Evolutionary conservation across 2,888 invertebrate genomes (phyloP).

Genomic region (Melinaea menophilus): DNA sequence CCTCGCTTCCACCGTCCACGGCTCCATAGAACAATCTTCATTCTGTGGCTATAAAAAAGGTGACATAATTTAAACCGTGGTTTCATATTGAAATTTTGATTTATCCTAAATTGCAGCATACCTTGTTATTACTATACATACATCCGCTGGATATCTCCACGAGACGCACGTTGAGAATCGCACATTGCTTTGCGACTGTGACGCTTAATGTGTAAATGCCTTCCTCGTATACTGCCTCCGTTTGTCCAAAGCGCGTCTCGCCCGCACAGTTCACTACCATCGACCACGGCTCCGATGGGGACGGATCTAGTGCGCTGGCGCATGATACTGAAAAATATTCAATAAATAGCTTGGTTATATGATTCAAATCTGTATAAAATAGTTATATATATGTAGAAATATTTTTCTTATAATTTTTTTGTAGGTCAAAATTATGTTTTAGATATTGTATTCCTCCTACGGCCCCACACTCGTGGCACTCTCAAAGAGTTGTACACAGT

Average conservation of each 20-base stretch:
- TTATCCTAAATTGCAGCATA: slow-evolving; percentile 40
- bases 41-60: slow-evolving; percentile 78
- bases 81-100: neutral
- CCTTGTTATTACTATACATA: slow-evolving; percentile 88
- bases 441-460: too few species aligned
- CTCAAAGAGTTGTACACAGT: too few species aligned
- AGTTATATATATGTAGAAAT: too few species aligned
- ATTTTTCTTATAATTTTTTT: too few species aligned
- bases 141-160: slow-evolving; percentile 92
- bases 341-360: slow-evolving; percentile 10
- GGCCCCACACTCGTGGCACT: too few species aligned
- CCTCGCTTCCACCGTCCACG: slow-evolving; percentile 90
- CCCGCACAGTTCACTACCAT: slow-evolving; percentile 94
- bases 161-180: slow-evolving; percentile 82
- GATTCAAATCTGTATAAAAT: neutral
- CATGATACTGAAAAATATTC: slow-evolving; percentile 82
- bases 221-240: slow-evolving; percentile 93
- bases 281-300: slow-evolving; percentile 79
- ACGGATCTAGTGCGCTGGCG: slow-evolving; percentile 83
- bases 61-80: neutral
- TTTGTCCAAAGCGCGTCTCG: slow-evolving; percentile 92
- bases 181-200: slow-evolving; percentile 89
- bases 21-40: slow-evolving; percentile 86
- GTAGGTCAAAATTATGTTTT: too few species aligned
- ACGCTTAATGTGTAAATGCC: slow-evolving; percentile 90